Percentiles rank a stretch among this genome's conserved stretches.
phyloP scores from a whole-genome alignment of 2,113 vertebrate genomes.

The Elephas maximus region DNA sequence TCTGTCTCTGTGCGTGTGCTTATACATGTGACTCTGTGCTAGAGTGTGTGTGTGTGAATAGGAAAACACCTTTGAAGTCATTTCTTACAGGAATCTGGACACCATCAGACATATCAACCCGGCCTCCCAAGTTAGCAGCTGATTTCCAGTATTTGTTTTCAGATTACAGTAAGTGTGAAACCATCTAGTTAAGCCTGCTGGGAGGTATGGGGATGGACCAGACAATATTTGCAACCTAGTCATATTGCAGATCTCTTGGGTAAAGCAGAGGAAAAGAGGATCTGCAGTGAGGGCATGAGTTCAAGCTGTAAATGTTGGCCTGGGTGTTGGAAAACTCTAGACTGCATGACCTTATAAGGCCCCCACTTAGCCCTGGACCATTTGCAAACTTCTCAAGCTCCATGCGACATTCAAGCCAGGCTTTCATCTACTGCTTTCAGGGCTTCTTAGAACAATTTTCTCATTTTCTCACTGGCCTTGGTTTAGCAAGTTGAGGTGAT shows the following conservation, averaged over 20 bases:
- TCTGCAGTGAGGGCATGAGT: background rate
- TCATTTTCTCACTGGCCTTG: conserved; percentile 7
- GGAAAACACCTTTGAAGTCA: background rate
- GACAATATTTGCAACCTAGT: background rate
- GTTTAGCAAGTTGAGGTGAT: conserved; percentile 14
- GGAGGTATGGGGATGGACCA: conserved; percentile 43
- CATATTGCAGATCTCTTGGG: background rate
- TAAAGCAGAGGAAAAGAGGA: conserved; percentile 55
- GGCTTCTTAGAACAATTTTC: conserved; percentile 12
- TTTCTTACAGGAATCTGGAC: background rate
- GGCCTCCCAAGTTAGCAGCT: conserved; percentile 35
- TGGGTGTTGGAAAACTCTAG: conserved; percentile 56
- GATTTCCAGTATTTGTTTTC: conserved; percentile 53
- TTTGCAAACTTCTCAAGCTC: conserved; percentile 22
- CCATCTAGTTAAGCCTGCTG: background rate
- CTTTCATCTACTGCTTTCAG: conserved; percentile 18
- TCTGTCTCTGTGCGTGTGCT: background rate
- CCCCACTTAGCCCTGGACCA: conserved; percentile 5
- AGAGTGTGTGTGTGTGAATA: background rate
- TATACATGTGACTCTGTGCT: background rate
- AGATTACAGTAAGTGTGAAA: conserved; percentile 50
- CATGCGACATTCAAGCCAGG: conserved; percentile 3
- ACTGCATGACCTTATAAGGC: background rate
- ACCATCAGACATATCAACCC: background rate
- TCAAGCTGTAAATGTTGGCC: conserved; percentile 42